Base-by-base conservation (phyloP, 1,140 invertebrate species). In the Muscidifurax raptorellus region DNA sequence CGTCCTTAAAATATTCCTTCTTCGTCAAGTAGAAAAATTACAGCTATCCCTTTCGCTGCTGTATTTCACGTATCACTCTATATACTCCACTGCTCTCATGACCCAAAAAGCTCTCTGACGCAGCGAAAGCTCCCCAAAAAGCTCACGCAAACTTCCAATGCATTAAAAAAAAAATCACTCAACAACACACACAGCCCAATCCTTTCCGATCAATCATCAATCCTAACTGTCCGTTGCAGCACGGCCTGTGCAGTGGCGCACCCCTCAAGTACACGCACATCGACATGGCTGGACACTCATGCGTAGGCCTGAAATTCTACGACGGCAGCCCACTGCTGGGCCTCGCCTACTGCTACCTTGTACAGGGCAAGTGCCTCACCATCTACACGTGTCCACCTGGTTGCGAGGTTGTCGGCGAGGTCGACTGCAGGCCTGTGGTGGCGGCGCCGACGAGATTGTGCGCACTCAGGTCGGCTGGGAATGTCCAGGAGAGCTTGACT, bases 231-330 rank as follows among this genome's bases (percentile, higher is more conserved):
- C 44, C 59, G 82, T 90, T 89, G 30, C 88, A 93, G 92, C 91
- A 93, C 80, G 91, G 90, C 25, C 84, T 88, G n/a, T 90, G 88
- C 84, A 92, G 91, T 83, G 87, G 87, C 80, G 85, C 86, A 0
- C 92, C 92, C 22, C 82, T 93, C 77, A 93, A 92, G 75, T 93
- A 91, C 87, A 91, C 91, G 83, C 90, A 92, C 86, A 89, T 92
- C 82, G 91, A 92, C 79, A 88, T 92, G 30, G 82, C 52, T 44
- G 87, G 86, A 18, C 89, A 91, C 40, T 36, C 89, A 30, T 85
- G 82, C 7, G 83, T 88, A 40, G 30, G 82, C 25, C n/a, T 87
- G 6, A 1, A 36, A 22, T 83, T 82, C n/a, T 92, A 92, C 88
- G 67, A 77, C 25, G 91, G 90, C 27, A 91, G 90, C 88, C 90